Conservation (phyloP, 2,888 invertebrate species). For the Luperina testacea region DNA sequence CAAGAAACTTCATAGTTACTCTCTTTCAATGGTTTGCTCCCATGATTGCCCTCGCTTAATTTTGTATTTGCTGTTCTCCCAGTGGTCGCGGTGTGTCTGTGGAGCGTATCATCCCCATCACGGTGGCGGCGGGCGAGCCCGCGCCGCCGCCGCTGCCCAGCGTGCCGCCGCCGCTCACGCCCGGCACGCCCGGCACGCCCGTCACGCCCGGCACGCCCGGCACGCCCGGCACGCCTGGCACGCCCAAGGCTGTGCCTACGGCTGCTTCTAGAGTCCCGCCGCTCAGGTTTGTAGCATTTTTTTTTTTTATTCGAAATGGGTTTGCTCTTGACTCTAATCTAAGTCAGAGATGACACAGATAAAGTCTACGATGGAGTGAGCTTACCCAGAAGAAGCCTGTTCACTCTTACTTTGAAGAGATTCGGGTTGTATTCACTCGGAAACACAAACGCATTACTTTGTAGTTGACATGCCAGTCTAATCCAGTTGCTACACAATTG, state of each 20-base stretch:
- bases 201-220: conserved; percentile 5
- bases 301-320: too few relatives aligned
- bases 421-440: too few relatives aligned
- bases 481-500: not conserved
- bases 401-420: too few relatives aligned
- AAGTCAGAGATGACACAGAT: too few relatives aligned
- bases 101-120: conserved; percentile 89
- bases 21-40: not conserved
- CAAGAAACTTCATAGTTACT: not conserved
- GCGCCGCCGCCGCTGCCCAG: conserved; percentile 67
- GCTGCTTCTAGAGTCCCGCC: conserved; percentile 60
- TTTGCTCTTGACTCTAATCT: too few relatives aligned
- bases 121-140: conserved; percentile 73
- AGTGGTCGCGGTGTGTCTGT: conserved; percentile 83
- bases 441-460: not conserved
- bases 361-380: too few relatives aligned
- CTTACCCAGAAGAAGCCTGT: too few relatives aligned
- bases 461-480: not conserved
- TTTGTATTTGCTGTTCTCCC: not conserved
- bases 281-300: conserved; percentile 51
- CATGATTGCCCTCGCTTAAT: not conserved
- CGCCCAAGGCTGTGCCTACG: conserved; percentile 45
- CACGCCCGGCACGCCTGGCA: conserved; percentile 16
- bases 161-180: conserved; percentile 31
- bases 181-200: not conserved